Evolutionary conservation across 2,888 invertebrate species (phyloP).

Genomic region (Hirtodrosophila trivittata): DNA sequence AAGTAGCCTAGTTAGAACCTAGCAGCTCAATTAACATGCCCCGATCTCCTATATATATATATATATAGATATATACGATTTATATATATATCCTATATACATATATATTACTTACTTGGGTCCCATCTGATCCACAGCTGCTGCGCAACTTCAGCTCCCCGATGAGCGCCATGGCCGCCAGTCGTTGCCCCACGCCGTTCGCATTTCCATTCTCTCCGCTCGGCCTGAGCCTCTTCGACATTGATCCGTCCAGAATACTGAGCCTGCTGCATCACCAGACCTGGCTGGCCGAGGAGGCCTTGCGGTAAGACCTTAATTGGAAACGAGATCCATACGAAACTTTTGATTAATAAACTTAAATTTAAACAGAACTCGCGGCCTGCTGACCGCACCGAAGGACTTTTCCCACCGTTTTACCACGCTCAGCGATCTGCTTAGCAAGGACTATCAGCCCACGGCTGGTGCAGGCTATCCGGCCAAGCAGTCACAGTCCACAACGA

Average conservation of each 20-base stretch:
- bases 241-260: slow-evolving; percentile 85
- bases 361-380: slow-evolving; percentile 79
- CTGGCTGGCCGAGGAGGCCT: slow-evolving; percentile 84
- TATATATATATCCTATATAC: slow-evolving; percentile 1
- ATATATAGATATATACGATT: neutral
- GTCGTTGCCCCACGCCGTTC: slow-evolving; percentile 85
- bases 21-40: slow-evolving; percentile 7
- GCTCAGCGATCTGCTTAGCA: slow-evolving; percentile 82
- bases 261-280: slow-evolving; percentile 85
- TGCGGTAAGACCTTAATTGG: slow-evolving; percentile 81
- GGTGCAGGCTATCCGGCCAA: slow-evolving; percentile 27
- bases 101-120: neutral
- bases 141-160: slow-evolving; percentile 76
- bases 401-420: slow-evolving; percentile 82
- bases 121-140: slow-evolving; percentile 53
- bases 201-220: slow-evolving; percentile 85
- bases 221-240: slow-evolving; percentile 83
- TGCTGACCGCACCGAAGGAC: slow-evolving; percentile 82
- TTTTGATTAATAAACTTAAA: slow-evolving; percentile 8
- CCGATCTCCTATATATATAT: slow-evolving; percentile 3
- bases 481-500: slow-evolving; percentile 45
- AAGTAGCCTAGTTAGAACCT: slow-evolving; percentile 4
- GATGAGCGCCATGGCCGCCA: slow-evolving; percentile 63
- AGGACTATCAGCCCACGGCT: slow-evolving; percentile 79
- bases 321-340: too few species aligned